Evolutionary conservation across 2,113 vertebrate genomes (phyloP), one percentile per base, ranked within the genome.

Genomic region (Poicephalus gulielmi): DNA sequence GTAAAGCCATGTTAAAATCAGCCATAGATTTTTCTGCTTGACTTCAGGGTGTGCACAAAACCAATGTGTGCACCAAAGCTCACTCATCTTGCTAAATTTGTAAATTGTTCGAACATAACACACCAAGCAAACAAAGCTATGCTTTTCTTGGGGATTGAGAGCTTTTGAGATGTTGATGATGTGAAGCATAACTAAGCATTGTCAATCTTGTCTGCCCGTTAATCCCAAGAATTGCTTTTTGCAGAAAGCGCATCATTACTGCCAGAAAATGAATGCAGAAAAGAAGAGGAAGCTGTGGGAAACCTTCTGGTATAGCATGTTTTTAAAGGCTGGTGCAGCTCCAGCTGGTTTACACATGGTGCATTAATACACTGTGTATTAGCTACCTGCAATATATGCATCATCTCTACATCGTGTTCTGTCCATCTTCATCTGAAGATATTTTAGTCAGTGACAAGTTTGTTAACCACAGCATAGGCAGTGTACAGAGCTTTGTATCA

Each of bases 201-300:
- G 69, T 76, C 95, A 94, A 96, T 95, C 83, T 90, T 11, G 0
- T 30, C 79, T 88, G 79, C 30, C 35, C 1, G 4, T 41, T 96
- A 96, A 94, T 92, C 88, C 73, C 57, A 41, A 64, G 25, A 84
- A 86, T 83, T 43, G 68, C 49, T 89, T 94, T 80, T 86, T 16
- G 3, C 70, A 82, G 86, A 66, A 76, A 88, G 53, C 25, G 63
- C 18, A 9, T 88, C 71, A 52, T 68, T 93, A 22, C 44, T 90
- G 57, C 80, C 27, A 18, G 63, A 46, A 78, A 73, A 64, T 43
- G 43, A 74, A 79, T 79, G 57, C 44, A 46, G 85, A 19, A 63
- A 49, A 50, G 46, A 16, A 41, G 30, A 59, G 85, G 43, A 28
- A 47, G 43, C 50, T 86, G 43, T 13, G 17, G 53, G 64, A 37